These are phyloP conservation scores for Pyrrhosoma nymphula DNA, from an alignment of 2,888 invertebrate genomes.

Conservation along the genomic window DNA sequence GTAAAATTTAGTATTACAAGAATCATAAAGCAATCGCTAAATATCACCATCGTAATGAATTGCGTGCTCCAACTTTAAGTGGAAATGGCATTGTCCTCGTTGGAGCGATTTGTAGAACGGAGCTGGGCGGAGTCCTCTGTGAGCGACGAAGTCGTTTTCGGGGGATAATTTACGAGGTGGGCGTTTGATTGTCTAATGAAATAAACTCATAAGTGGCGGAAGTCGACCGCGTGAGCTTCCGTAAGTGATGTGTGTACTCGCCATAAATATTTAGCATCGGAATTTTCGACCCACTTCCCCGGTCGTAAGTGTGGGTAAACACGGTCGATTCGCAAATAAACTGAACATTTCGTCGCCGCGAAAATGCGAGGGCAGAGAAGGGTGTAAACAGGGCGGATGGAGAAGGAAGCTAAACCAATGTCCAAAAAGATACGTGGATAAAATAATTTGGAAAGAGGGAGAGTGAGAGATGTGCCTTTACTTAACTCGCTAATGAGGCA, in stretches of 20 bases:
- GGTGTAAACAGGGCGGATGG: background rate
- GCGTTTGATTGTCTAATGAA: slow-evolving; percentile 4
- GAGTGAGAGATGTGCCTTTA: background rate
- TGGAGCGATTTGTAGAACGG: background rate
- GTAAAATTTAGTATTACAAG: too few relatives aligned
- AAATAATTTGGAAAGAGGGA: background rate
- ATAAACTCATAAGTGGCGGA: background rate
- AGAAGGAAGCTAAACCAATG: background rate
- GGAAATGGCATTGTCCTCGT: background rate
- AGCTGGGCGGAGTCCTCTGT: background rate
- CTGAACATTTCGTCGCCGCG: background rate
- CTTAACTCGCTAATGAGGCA: slow-evolving; percentile 21
- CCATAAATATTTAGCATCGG: slow-evolving; percentile 21
- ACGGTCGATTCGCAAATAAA: background rate
- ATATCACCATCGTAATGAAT: background rate
- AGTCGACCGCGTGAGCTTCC: background rate
- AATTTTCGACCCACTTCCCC: background rate
- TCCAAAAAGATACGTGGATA: background rate
- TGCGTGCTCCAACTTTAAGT: background rate
- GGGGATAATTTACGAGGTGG: background rate
- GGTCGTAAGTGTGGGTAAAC: background rate
- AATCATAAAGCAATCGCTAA: background rate
- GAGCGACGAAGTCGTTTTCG: background rate
- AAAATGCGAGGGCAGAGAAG: background rate
- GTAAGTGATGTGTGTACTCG: background rate